A percentile compares a stretch with the other conserved stretches of the same genome.
These are phyloP conservation scores for Zenarchopterus dispar DNA, from an alignment of 2,797 vertebrate genomes.

Conservation along the genomic window DNA sequence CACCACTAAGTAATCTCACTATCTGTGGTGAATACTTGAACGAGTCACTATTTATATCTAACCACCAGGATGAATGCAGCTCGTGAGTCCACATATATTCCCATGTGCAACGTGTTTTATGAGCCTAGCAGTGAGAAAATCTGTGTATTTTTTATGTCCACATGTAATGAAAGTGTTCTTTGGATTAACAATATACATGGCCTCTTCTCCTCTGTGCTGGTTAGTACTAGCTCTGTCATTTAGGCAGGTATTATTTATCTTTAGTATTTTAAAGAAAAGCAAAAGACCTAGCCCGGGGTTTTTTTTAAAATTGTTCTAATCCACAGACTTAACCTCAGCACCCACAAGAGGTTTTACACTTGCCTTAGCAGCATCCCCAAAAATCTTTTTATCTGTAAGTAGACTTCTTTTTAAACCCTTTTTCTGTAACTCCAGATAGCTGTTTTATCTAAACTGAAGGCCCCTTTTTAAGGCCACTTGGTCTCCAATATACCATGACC, in stretches of 20 bases:
- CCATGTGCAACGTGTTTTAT: slow-evolving; percentile 19
- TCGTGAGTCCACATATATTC: slow-evolving; percentile 16
- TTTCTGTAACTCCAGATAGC: too few species aligned
- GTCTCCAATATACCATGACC: too few species aligned
- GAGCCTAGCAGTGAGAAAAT: slow-evolving; percentile 7
- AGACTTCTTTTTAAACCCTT: slow-evolving; percentile 59
- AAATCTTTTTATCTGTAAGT: slow-evolving; percentile 70
- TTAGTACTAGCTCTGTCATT: slow-evolving; percentile 74
- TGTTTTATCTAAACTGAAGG: too few species aligned
- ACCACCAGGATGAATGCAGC: slow-evolving; percentile 25
- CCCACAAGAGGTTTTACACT: slow-evolving; percentile 62
- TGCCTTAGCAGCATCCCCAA: slow-evolving; percentile 57
- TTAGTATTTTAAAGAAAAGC: slow-evolving; percentile 71
- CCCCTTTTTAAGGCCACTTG: too few species aligned
- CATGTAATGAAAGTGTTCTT: slow-evolving; percentile 40
- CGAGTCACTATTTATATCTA: slow-evolving; percentile 29
- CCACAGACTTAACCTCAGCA: slow-evolving; percentile 54
- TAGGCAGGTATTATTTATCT: slow-evolving; percentile 68
- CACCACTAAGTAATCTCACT: slow-evolving; percentile 76
- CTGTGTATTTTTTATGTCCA: slow-evolving; percentile 6
- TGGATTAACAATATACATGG: slow-evolving; percentile 71
- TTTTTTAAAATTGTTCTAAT: slow-evolving; percentile 54
- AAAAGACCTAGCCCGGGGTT: slow-evolving; percentile 34
- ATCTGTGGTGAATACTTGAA: slow-evolving; percentile 25
- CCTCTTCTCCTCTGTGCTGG: slow-evolving; percentile 71